Percentiles rank a stretch among this genome's conserved stretches.
phyloP scores from a whole-genome alignment of 2,797 vertebrate genomes.

The Chelidonichthys spinosus region DNA sequence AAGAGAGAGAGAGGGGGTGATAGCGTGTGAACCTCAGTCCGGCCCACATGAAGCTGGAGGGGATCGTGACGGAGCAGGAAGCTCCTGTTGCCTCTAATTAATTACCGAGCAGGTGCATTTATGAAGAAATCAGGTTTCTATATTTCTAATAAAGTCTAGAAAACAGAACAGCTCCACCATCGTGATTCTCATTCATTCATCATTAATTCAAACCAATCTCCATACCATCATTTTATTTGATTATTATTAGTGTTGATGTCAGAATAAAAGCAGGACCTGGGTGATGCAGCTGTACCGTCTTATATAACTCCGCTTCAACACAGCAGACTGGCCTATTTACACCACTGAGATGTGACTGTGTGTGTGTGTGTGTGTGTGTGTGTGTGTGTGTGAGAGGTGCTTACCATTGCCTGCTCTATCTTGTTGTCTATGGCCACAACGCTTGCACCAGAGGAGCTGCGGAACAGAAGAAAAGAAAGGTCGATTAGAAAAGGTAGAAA shows the following conservation, averaged over 20 bases:
- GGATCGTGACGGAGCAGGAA: slow-evolving; percentile 47
- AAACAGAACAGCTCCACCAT: neutral
- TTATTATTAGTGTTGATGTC: too few relatives aligned
- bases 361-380: neutral
- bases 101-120: slow-evolving; percentile 48
- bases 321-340: slow-evolving; percentile 34
- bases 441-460: slow-evolving; percentile 94
- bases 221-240: neutral
- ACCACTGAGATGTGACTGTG: neutral
- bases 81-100: slow-evolving; percentile 15
- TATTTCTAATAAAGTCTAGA: too few relatives aligned
- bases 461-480: slow-evolving; percentile 53
- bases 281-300: slow-evolving; percentile 4
- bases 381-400: slow-evolving; percentile 48
- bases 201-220: slow-evolving; percentile 21
- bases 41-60: slow-evolving; percentile 53
- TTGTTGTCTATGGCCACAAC: slow-evolving; percentile 99
- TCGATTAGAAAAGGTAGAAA: neutral
- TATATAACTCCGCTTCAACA: slow-evolving; percentile 57
- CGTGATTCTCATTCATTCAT: slow-evolving; percentile 22
- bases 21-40: slow-evolving; percentile 80
- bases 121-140: neutral
- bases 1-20: slow-evolving; percentile 17
- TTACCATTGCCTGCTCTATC: slow-evolving; percentile 98
- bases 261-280: neutral